Percentiles rank a stretch among this genome's conserved stretches.
phyloP scores from a whole-genome alignment of 2,797 vertebrate genomes.

The Xenopus petersii region DNA sequence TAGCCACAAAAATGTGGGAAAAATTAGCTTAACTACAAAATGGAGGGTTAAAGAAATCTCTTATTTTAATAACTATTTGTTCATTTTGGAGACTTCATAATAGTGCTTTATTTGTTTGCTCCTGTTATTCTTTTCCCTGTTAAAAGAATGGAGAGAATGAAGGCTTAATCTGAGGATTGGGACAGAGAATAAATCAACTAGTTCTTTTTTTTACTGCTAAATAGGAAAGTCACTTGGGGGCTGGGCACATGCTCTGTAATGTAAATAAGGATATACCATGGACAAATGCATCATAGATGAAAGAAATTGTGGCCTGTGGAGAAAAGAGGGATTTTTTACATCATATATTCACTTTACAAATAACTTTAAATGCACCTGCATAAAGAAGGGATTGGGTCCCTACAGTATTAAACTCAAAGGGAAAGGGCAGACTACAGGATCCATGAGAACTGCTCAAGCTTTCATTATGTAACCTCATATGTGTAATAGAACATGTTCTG shows the following conservation, averaged over 20 bases:
- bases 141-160: slow-evolving; percentile 27
- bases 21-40: no score
- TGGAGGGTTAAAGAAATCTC: no score
- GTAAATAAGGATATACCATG: slow-evolving; percentile 41
- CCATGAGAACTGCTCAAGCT: neutral
- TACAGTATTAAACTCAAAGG: neutral
- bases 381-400: slow-evolving; percentile 12
- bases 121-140: slow-evolving; percentile 21
- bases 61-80: slow-evolving; percentile 4
- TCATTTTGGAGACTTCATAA: slow-evolving; percentile 22
- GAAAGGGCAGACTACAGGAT: neutral
- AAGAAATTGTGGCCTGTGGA: slow-evolving; percentile 35
- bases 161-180: slow-evolving; percentile 34
- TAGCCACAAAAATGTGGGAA: no score
- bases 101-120: slow-evolving; percentile 19
- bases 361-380: slow-evolving; percentile 25
- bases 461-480: slow-evolving; percentile 1
- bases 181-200: slow-evolving; percentile 31
- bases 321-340: slow-evolving; percentile 33
- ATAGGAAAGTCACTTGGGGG: slow-evolving; percentile 39
- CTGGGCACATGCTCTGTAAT: slow-evolving; percentile 32
- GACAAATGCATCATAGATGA: slow-evolving; percentile 42
- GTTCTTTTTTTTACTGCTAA: slow-evolving; percentile 28
- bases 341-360: slow-evolving; percentile 42
- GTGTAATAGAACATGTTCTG: neutral